Percentiles rank a stretch among this genome's conserved stretches.
Evolutionary conservation across 2,888 invertebrate species (phyloP).

Genomic region (Cataglyphis altisquamis): DNA sequence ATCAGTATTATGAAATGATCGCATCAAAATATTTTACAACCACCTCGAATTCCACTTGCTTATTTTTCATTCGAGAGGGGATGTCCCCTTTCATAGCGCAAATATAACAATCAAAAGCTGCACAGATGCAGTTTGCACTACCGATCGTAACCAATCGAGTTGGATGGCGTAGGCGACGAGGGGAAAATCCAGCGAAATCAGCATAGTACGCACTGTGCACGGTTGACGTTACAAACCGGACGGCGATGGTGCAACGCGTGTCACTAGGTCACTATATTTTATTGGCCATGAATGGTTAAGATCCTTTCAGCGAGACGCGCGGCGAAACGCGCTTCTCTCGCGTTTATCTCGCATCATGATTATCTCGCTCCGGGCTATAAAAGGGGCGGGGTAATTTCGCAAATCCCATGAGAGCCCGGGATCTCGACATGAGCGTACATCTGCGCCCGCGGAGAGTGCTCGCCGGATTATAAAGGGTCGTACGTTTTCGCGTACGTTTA

Average conservation of each 20-base stretch:
- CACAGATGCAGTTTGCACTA: constrained; percentile 28
- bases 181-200: constrained; percentile 1
- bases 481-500: constrained; percentile 22
- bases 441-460: constrained; percentile 64
- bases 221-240: constrained; percentile 30
- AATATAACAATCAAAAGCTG: constrained; percentile 28
- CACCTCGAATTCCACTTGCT: neutral
- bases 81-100: neutral
- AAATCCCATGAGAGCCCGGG: constrained; percentile 61
- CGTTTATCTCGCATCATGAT: constrained; percentile 60
- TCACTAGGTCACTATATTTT: constrained; percentile 69
- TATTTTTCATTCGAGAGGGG: constrained; percentile 19
- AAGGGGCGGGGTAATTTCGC: constrained; percentile 69
- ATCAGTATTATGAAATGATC: neutral
- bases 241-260: constrained; percentile 63
- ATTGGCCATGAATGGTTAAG: constrained; percentile 73
- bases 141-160: constrained; percentile 25
- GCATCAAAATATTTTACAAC: constrained; percentile 16
- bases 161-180: constrained; percentile 27
- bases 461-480: constrained; percentile 63
- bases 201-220: constrained; percentile 47
- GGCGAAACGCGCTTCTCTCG: constrained; percentile 61
- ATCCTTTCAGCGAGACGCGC: constrained; percentile 58
- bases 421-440: constrained; percentile 64
- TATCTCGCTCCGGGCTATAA: constrained; percentile 50